These are phyloP conservation scores for Gallinago nigripennis DNA, from an alignment of 2,797 vertebrate genomes.

Conservation along the genomic window DNA sequence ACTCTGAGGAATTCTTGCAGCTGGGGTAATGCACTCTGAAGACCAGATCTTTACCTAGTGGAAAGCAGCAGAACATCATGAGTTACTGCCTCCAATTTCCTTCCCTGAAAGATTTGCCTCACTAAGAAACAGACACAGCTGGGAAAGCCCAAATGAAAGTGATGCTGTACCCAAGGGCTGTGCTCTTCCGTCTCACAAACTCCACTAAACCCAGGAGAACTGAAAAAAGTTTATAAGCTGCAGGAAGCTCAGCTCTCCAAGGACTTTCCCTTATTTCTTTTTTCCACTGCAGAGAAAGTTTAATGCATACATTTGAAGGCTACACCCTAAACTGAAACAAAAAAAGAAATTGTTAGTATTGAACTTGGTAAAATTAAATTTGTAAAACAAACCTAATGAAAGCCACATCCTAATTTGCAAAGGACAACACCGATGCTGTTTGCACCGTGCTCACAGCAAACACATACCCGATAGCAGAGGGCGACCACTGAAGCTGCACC, in stretches of 20 bases:
- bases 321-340: background rate
- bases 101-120: background rate
- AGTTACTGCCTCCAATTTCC: background rate
- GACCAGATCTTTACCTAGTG: background rate
- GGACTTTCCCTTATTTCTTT: background rate
- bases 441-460: background rate
- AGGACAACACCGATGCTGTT: background rate
- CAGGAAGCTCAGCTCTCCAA: background rate
- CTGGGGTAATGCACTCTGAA: background rate
- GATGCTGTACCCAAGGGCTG: fast-evolving
- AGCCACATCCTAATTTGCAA: background rate
- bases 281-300: background rate
- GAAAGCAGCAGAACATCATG: background rate
- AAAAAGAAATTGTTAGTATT: background rate
- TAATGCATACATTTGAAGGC: background rate
- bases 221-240: background rate
- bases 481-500: background rate
- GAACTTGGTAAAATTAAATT: background rate
- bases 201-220: background rate
- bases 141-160: background rate
- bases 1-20: background rate
- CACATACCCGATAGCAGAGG: background rate
- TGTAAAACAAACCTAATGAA: background rate
- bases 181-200: background rate
- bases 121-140: background rate